Conservation (phyloP, 2,888 invertebrate genomes). For the Notodonta ziczac region DNA sequence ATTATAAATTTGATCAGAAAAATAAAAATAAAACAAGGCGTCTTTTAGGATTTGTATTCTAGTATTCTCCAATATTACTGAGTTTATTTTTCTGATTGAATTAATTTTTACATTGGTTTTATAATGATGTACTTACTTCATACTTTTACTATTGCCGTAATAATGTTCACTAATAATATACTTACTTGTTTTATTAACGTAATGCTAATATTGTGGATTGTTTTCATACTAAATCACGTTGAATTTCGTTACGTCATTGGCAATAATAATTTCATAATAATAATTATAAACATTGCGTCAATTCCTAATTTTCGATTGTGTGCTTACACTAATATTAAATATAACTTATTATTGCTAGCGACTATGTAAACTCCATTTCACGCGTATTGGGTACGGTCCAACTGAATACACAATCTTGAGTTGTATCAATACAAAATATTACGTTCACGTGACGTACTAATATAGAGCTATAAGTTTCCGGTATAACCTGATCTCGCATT, state of each 20-base stretch:
- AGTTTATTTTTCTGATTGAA: constrained; percentile 2
- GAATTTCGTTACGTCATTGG: constrained; percentile 9
- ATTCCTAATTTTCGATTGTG: background rate
- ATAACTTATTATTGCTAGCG: constrained; percentile 27
- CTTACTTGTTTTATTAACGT: background rate
- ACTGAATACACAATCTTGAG: constrained; percentile 15
- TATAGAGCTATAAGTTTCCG: no score
- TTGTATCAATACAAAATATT: background rate
- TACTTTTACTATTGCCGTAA: background rate
- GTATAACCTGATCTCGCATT: no score
- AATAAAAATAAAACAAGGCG: background rate
- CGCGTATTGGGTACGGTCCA: constrained; percentile 11
- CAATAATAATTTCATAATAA: constrained; percentile 13
- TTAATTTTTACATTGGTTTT: background rate
- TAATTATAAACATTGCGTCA: background rate
- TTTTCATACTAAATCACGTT: constrained; percentile 8
- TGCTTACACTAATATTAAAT: constrained; percentile 10
- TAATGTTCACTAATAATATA: constrained; percentile 4
- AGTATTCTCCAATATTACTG: no score
- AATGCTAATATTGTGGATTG: background rate
- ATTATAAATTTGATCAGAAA: background rate
- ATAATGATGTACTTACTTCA: no score
- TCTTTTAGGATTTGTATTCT: background rate
- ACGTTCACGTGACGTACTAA: background rate
- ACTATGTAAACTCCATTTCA: constrained; percentile 24